Conservation (phyloP, 2,888 invertebrate genomes). For the Stenolophus ochropezus region DNA sequence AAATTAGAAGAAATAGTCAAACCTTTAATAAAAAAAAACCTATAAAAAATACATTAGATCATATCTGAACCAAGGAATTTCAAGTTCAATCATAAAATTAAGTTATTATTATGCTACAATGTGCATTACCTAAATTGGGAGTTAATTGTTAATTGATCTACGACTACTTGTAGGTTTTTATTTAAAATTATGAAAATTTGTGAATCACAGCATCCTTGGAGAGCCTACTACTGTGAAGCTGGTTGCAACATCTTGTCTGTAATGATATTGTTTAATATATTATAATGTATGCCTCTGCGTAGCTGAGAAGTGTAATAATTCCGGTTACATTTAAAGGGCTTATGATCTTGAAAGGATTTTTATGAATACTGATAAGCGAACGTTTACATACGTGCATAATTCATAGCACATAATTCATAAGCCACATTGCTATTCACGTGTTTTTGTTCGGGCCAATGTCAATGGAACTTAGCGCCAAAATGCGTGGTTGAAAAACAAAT, state of each 20-base stretch:
- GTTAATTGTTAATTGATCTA: background rate
- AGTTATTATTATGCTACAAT: too few relatives aligned
- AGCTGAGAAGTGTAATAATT: constrained; percentile 15
- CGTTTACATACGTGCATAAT: constrained; percentile 48
- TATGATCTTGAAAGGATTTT: constrained; percentile 45
- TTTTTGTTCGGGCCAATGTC: constrained; percentile 36
- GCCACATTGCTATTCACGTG: constrained; percentile 33
- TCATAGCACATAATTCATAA: constrained; percentile 37
- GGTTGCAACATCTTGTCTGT: background rate
- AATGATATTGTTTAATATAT: constrained; percentile 12
- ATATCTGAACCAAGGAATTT: too few relatives aligned
- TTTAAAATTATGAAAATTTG: constrained; percentile 25
- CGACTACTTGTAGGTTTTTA: background rate
- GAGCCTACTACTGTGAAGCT: background rate
- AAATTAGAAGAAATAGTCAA: too few relatives aligned
- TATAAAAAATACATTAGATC: too few relatives aligned
- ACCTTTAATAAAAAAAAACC: too few relatives aligned
- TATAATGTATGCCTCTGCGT: constrained; percentile 13
- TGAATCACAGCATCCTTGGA: background rate
- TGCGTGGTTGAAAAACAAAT: constrained; percentile 28
- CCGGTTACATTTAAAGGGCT: constrained; percentile 44
- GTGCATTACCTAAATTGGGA: too few relatives aligned
- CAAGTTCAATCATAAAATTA: too few relatives aligned
- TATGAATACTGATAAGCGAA: constrained; percentile 44
- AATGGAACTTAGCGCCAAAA: constrained; percentile 11